Evolutionary conservation across 2,113 vertebrate species (phyloP), one percentile per base, ranked within the genome.

Genomic region (Callorhinus ursinus): DNA sequence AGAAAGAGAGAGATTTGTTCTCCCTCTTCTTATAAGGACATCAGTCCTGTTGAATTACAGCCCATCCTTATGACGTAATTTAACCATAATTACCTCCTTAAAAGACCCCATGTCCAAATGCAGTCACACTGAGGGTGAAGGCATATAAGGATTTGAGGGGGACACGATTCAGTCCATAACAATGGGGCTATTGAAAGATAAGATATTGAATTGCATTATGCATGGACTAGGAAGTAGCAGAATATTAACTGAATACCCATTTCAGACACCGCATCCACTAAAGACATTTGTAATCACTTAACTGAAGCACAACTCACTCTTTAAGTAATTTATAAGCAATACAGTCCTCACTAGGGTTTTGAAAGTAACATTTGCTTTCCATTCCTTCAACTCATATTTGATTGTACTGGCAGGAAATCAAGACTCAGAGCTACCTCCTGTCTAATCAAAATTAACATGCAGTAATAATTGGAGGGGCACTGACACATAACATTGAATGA

Each of bases 381-480:
- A 94, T 98, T 98, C 98, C 98, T 97, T 97, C 95, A 97, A 97
- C 97, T 98, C 97, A 83, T 88, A 97, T 98, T 98, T 98, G 98
- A 98, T 98, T 98, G 94, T 97, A 94, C 98, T 98, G 98, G 98
- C 98, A 98, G 97, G 93, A 97, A 99, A 96, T 98, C 98, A 99
- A 98, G 92, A 97, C 93, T 98, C 95, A 98, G 98, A 98, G 95
- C 97, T 97, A 95, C 98, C 98, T 98, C 98, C 97, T 98, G 98
- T 97, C 98, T 98, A 98, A 98, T 98, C 98, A 98, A 98, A 99
- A 99, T 99, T 98, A 98, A 98, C 98, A 98, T 97, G 98, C 97
- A 98, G 97, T 97, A 98, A 98, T 98, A 98, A 98, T 97, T 98
- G 98, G 97, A 98, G 96, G 97, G 97, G 92, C 49, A 71, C 63